These are phyloP conservation scores for Drosophila peninsularis DNA, from an alignment of 2,888 invertebrate species.

Conservation along the genomic window DNA sequence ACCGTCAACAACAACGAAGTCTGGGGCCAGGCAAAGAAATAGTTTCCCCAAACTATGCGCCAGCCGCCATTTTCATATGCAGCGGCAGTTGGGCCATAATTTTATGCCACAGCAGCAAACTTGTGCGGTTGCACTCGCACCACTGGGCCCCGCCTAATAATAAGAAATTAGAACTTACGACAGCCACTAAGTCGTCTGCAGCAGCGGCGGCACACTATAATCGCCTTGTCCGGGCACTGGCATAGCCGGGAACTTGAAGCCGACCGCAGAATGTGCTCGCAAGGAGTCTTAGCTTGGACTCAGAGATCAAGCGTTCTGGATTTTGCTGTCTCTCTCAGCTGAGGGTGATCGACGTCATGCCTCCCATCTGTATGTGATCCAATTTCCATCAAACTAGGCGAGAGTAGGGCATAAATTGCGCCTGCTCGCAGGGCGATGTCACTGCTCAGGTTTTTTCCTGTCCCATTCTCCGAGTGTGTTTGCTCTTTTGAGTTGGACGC, in stretches of 20 bases:
- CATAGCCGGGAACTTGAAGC: constrained; percentile 58
- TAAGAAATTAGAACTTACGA: constrained; percentile 81
- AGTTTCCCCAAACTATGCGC: constrained; percentile 70
- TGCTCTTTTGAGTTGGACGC: background rate
- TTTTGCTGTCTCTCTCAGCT: constrained; percentile 31
- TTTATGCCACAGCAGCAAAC: constrained; percentile 73
- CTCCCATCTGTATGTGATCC: background rate
- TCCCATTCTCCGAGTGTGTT: background rate
- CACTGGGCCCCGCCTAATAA: constrained; percentile 70
- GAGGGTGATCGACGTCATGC: background rate
- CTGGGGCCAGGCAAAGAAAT: constrained; percentile 62
- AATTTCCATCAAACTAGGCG: background rate
- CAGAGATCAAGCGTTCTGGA: constrained; percentile 31
- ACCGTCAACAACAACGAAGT: constrained; percentile 21
- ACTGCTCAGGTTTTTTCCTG: constrained; percentile 3
- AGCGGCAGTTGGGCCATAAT: constrained; percentile 73
- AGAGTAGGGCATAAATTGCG: background rate
- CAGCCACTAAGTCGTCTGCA: constrained; percentile 75
- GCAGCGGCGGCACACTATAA: constrained; percentile 62
- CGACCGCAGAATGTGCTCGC: constrained; percentile 57
- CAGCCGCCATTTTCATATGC: constrained; percentile 75
- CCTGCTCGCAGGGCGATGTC: background rate
- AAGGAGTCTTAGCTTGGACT: constrained; percentile 29
- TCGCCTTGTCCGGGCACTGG: constrained; percentile 63
- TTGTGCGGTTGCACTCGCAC: constrained; percentile 57